Conservation (phyloP, 2,888 invertebrate species). For the Baccha elongata region DNA sequence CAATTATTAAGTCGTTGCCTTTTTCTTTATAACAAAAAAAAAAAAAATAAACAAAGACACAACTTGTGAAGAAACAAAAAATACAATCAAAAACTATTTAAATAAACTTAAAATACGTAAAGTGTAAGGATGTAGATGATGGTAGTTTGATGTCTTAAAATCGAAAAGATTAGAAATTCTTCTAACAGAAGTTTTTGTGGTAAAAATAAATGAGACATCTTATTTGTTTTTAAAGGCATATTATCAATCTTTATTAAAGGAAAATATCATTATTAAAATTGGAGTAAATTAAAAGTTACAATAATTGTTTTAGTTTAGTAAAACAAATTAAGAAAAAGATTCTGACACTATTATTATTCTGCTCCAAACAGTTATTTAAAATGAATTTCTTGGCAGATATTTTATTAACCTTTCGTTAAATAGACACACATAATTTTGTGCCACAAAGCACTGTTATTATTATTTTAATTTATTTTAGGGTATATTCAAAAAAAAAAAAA, state of each 20-base stretch:
- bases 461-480: no score
- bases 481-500: no score
- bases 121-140: not conserved
- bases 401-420: no score
- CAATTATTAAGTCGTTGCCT: slow-evolving; percentile 65
- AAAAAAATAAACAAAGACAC: not conserved
- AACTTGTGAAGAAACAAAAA: slow-evolving; percentile 11
- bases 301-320: no score
- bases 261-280: no score
- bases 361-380: no score
- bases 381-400: no score
- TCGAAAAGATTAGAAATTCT: not conserved
- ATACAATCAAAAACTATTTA: slow-evolving; percentile 26
- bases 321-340: no score
- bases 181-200: not conserved
- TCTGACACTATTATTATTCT: no score
- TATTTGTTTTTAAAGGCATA: not conserved
- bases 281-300: no score
- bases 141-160: not conserved
- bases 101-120: slow-evolving; percentile 17
- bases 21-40: slow-evolving; percentile 58
- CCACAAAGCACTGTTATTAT: no score
- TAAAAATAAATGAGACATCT: not conserved
- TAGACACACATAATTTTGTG: no score
- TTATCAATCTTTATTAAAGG: not conserved